Evolutionary conservation across 2,888 invertebrate genomes (phyloP).

Genomic region (Nemotelus pantherinus): DNA sequence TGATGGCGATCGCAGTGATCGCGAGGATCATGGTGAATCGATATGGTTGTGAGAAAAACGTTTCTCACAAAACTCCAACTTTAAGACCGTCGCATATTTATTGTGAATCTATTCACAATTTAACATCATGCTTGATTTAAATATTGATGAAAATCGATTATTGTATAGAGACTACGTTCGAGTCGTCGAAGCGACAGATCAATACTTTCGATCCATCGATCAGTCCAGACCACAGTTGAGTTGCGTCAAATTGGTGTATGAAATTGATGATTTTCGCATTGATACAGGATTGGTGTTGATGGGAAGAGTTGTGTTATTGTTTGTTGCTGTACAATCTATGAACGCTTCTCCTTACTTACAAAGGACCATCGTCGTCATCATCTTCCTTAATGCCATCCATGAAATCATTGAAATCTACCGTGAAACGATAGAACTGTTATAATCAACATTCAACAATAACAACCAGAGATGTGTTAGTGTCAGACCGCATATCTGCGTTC

Average conservation of each 20-base stretch:
- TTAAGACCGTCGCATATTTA: not conserved
- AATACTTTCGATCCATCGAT: constrained; percentile 14
- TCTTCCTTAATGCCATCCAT: constrained; percentile 47
- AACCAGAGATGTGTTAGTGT: constrained; percentile 8
- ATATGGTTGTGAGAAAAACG: constrained; percentile 32
- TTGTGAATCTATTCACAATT: constrained; percentile 4
- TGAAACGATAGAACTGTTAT: constrained; percentile 48
- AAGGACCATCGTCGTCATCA: not conserved
- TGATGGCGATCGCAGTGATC: too few species aligned
- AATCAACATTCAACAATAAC: constrained; percentile 30
- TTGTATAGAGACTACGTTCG: not conserved
- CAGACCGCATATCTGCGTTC: not conserved
- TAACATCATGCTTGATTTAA: constrained; percentile 1
- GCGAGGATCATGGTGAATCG: constrained; percentile 1
- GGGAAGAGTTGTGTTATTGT: too few species aligned
- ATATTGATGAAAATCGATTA: constrained; percentile 38
- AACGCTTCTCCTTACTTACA: too few species aligned
- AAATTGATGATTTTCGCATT: too few species aligned
- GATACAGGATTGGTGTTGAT: too few species aligned
- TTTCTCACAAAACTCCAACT: constrained; percentile 5
- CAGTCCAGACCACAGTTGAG: too few species aligned
- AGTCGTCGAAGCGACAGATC: constrained; percentile 23
- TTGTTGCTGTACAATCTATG: too few species aligned
- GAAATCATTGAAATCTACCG: constrained; percentile 48
- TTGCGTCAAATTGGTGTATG: too few species aligned